Evolutionary conservation across 1,140 invertebrate genomes (phyloP).

Genomic region (Trichomalopsis sarcophagae): DNA sequence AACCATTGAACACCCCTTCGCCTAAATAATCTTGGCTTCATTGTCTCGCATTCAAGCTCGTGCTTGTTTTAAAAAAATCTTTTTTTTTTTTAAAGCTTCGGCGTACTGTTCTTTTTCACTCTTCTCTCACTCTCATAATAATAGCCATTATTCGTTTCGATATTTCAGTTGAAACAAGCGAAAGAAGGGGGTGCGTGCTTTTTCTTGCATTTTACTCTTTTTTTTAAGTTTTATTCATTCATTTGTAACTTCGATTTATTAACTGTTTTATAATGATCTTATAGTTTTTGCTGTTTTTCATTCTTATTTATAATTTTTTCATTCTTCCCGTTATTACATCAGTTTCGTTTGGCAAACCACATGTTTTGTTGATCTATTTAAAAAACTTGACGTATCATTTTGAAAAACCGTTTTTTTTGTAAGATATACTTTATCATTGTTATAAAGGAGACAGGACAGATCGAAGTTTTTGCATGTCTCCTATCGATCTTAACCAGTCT

Average conservation of each 20-base stretch:
- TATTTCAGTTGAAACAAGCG: conserved; percentile 35
- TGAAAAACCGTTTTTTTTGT: conserved; percentile 38
- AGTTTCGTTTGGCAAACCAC: conserved; percentile 45
- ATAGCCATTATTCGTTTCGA: conserved; percentile 7
- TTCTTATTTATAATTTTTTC: conserved; percentile 3
- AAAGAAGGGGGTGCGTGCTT: conserved; percentile 43
- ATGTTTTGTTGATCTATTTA: conserved; percentile 25
- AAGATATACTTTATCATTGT: conserved; percentile 2
- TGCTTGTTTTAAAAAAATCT: conserved; percentile 8
- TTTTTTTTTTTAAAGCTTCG: conserved; percentile 24
- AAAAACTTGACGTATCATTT: conserved; percentile 41
- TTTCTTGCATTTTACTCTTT: conserved; percentile 51
- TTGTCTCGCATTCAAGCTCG: not conserved
- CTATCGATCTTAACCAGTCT: conserved; percentile 52
- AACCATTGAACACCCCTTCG: conserved; percentile 38
- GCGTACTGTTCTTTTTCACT: not conserved
- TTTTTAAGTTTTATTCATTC: conserved; percentile 43
- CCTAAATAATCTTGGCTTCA: conserved; percentile 8
- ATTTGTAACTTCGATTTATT: conserved; percentile 30
- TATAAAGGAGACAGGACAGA: conserved; percentile 47
- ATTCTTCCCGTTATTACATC: not conserved
- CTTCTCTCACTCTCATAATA: conserved; percentile 8
- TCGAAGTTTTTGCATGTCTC: conserved; percentile 41
- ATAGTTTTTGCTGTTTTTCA: not conserved
- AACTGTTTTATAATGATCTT: conserved; percentile 32